Base-by-base conservation (phyloP, 2,888 invertebrate genomes). In the Julus scanicus region DNA sequence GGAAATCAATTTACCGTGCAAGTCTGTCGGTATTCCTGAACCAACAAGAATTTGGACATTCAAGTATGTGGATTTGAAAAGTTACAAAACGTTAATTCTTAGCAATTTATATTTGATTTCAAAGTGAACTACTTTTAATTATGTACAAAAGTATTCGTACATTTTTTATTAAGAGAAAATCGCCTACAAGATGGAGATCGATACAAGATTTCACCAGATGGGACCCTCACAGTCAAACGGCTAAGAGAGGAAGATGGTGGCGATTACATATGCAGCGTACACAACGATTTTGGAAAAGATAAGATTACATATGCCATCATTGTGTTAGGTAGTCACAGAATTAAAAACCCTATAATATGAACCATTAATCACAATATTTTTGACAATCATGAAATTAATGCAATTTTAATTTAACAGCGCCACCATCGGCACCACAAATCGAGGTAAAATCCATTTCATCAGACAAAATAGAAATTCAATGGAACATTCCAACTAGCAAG, bases 251-350 rank as follows among this genome's bases (percentile, higher is more conserved):
- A 95, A 89, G 98, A 98, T 93, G 97, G 97, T 88, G 98, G 97
- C 88, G 98, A 98, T 92, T 98, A 98, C 92, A 96, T 97, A 0
- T 98, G 98, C 92, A 95, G 95, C 91, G 98, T 97, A 29, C 96
- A 97, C 92, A 98, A 98, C 92, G 95, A 95, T 40, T 97, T 97
- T 92, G 98, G 98, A 87, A 96, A 97, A 90, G 98, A 98, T 91
- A 96, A 97, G 20, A 97, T 98, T 87, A 96, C 96, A 0, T 97
- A 98, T 92, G 96, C 96, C 88, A 94, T 98, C 88, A 95, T 97
- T 90, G 97, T 98, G 0, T 95, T 96, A 91, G 96, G 96, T 96
- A 91, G 1, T 5, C 11, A 83, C 29, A 5, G 71, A 29, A n/a
- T n/a, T n/a, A n/a, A n/a, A n/a, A n/a, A n/a, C n/a, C n/a, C n/a